A percentile compares a stretch with the other conserved stretches of the same genome.
These are phyloP conservation scores for Lycopodina hypogea DNA, from an alignment of 37 sponge, comb jelly and placozoan genomes.

Conservation along the genomic window DNA sequence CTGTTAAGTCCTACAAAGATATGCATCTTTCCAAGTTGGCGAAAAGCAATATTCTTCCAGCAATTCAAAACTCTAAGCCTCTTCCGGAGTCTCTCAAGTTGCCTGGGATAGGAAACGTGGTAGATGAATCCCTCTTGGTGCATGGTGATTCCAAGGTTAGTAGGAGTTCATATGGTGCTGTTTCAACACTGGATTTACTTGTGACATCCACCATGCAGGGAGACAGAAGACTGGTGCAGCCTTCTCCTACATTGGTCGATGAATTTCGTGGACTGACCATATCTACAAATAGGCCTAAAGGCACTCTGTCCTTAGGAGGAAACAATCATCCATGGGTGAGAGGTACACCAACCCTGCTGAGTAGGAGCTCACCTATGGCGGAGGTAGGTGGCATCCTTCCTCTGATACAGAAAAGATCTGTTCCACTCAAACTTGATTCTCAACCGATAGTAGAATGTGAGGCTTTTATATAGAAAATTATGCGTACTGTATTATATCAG, in stretches of 20 bases:
- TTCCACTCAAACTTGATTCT: conserved; percentile 26
- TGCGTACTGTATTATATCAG: no score
- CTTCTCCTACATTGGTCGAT: no score
- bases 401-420: not conserved
- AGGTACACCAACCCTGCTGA: not conserved
- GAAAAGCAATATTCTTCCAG: not conserved
- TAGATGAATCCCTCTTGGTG: no score
- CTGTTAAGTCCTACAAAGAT: not conserved
- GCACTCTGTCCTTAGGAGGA: no score
- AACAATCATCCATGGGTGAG: no score
- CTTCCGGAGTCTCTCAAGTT: not conserved
- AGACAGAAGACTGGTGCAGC: no score
- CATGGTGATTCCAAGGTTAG: no score
- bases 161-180: no score
- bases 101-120: not conserved
- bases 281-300: no score
- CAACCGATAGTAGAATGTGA: not conserved
- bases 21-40: conserved; percentile 4
- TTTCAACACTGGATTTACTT: no score
- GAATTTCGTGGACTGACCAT: no score
- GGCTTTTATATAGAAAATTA: conserved; percentile 1
- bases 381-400: not conserved
- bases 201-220: no score
- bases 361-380: not conserved
- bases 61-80: not conserved